phyloP scores from a whole-genome alignment of 2,888 invertebrate genomes.

The Hyposoter dolosus region DNA sequence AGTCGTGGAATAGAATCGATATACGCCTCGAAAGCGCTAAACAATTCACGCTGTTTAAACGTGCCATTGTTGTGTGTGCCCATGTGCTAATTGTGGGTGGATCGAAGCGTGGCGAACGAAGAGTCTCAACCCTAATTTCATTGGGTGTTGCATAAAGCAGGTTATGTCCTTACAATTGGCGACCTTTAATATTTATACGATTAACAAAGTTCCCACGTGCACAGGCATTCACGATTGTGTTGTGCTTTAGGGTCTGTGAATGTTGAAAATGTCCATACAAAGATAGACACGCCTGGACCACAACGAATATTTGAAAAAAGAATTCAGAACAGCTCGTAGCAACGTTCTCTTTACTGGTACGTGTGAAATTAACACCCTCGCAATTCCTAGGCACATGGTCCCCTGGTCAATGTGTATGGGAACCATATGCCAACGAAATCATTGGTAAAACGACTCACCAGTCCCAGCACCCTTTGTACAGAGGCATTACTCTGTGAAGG shows the following conservation, averaged over 20 bases:
- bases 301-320: conserved; percentile 63
- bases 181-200: background rate
- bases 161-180: conserved; percentile 4
- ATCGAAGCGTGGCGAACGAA: background rate
- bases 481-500: conserved; percentile 40
- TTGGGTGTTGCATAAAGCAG: background rate
- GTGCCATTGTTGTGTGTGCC: background rate
- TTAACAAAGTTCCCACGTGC: background rate
- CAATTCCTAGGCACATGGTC: conserved; percentile 22
- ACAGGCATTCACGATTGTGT: background rate
- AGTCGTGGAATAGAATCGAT: background rate
- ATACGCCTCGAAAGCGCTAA: background rate
- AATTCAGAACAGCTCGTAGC: conserved; percentile 62
- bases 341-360: conserved; percentile 67
- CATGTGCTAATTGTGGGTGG: background rate
- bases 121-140: background rate
- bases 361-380: conserved; percentile 53
- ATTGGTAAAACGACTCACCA: conserved; percentile 30
- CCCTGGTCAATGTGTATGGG: background rate
- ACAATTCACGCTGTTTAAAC: conserved; percentile 38
- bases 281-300: conserved; percentile 34
- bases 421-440: conserved; percentile 6
- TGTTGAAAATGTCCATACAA: conserved; percentile 13
- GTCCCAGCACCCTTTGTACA: conserved; percentile 9
- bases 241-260: background rate